Base-by-base conservation (phyloP, 2,113 vertebrate species). In the Nematolebias whitei region DNA sequence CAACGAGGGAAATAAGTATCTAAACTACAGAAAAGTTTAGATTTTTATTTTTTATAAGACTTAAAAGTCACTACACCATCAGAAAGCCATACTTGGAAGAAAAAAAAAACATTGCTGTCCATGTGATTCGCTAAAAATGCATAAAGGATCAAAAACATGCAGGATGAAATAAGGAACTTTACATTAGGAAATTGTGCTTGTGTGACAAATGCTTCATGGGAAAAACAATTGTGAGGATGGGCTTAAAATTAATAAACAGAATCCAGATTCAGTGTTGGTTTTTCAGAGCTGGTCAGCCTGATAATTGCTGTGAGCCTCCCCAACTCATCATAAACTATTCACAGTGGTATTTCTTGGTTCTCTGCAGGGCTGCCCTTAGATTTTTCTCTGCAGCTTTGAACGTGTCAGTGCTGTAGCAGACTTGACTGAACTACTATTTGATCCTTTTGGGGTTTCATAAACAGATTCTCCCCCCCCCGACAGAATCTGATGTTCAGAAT, bases 381-480 rank as follows among this genome's bases (percentile, higher is more conserved):
- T 22, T 35, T 60, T 18, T 55, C 19, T 58, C 51, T 23, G 19
- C 50, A 26, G 29, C 47, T 52, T 49, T 19, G 44, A 43, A 39
- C 12, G 12, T 12, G 10, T 56, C 47, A 24, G 24, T 54, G 52
- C 29, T 47, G 44, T 16, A 20, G 41, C 59, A 68, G 15, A 41
- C 15, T 4, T 12, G 15, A 53, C 16, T 60, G 12, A 68, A 61
- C 55, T 48, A 40, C 56, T 44, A n/a, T 43, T 71, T 54, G 19
- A 47, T 53, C 24, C 52, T 59, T 32, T 40, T 62, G 55, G 68
- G 61, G 45, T 41, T 72, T 58, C 20, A 54, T 2, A 51, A 47
- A 63, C 9, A 18, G 3, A 23, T 12, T 48, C 64, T 61, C 49
- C 10, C 9, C 56, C 51, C 56, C 49, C 2, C 24, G 24, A 60